Base-by-base conservation (phyloP, 1,140 invertebrate genomes). In the Philopotamus ludificatus region DNA sequence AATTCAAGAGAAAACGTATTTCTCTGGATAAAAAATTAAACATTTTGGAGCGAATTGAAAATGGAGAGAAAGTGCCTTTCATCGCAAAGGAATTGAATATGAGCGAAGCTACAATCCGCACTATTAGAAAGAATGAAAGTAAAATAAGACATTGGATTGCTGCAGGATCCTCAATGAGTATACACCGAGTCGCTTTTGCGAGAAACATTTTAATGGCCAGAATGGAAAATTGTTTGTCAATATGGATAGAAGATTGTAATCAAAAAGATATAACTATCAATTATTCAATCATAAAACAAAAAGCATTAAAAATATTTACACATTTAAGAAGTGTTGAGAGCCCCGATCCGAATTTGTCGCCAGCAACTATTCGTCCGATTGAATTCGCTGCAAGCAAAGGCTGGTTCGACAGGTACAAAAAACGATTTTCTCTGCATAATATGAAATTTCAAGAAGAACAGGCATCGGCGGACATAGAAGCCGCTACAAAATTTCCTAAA, bases 401-500 rank as follows among this genome's bases (percentile, higher is more conserved):
- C 1, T 65, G 66, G 62, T 64, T 54, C 23, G 28, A 63, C 12
- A 45, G 51, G 20, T 68, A 64, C 44, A 68, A 68, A 34, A 59
- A 60, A 20, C 44, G 62, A 21, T 23, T 47, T 16, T 54, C 22
- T 34, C 10, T 68, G 2, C 15, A 28, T 2, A 53, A 64, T 22
- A 60, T 51, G 12, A 53, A 42, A 16, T 18, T 41, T 10, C 47
- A 26, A 1, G n/a, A n/a, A n/a, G 57, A 51, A 4, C n/a, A n/a
- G n/a, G 25, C 16, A 12, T 42, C 63, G n/a, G 42, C 25, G 10
- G 51, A 42, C 22, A 20, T 18, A 1, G 23, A 21, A 20, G 28
- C 53, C 1, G 25, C 53, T 3, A 34, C 34, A 55, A 22, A 60
- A 18, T 68, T 45, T 57, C 67, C 66, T 64, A 53, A 70, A 62